Conservation (phyloP, 2,797 vertebrate species). For the Lepilemur ruficaudatus region DNA sequence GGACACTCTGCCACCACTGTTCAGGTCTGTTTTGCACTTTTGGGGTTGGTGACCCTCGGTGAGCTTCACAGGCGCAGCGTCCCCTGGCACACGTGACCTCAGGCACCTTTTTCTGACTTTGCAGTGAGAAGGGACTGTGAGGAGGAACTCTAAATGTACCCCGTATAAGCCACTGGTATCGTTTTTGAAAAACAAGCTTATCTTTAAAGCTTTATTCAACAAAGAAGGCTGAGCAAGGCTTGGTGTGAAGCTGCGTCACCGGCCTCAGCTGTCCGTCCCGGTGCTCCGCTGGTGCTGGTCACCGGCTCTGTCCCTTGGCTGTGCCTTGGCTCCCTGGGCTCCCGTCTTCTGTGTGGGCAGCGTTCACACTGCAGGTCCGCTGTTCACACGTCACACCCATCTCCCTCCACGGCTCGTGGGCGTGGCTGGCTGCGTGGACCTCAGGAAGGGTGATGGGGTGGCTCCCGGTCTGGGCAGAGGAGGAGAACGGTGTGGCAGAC, state of each 20-base stretch:
- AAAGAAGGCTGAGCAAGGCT: neutral
- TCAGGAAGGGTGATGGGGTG: neutral
- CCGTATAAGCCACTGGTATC: too few species aligned
- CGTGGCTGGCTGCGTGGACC: too few species aligned
- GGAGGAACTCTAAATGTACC: too few species aligned
- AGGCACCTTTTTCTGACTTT: too few species aligned
- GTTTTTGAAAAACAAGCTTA: neutral
- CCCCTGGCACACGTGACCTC: neutral
- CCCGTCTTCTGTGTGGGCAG: too few species aligned
- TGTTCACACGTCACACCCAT: too few species aligned
- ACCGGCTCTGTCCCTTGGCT: neutral
- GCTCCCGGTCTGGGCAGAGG: too few species aligned
- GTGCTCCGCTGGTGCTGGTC: neutral
- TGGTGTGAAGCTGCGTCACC: neutral
- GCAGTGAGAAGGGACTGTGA: too few species aligned
- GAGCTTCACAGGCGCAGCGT: too few species aligned
- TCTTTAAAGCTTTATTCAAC: neutral
- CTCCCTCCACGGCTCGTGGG: too few species aligned
- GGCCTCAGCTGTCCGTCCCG: neutral
- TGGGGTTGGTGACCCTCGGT: too few species aligned
- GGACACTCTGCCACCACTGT: neutral
- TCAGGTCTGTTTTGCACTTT: neutral
- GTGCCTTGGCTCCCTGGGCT: neutral
- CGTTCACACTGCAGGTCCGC: too few species aligned
- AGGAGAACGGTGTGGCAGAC: neutral